phyloP scores from a whole-genome alignment of 2,113 vertebrate species.

The Leucosticte australis region DNA sequence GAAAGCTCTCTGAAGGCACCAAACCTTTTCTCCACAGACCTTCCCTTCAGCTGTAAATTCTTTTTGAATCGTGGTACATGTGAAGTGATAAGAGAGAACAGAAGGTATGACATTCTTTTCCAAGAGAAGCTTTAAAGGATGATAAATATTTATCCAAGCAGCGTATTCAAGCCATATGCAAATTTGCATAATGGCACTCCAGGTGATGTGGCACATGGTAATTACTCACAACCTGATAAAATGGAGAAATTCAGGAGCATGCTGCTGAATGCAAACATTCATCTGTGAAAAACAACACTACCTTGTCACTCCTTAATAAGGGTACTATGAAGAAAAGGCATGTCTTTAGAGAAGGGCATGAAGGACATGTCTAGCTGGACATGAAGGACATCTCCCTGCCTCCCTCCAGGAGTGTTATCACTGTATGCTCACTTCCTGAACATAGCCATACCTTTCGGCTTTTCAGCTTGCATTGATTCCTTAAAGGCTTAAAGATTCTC shows the following conservation, averaged over 20 bases:
- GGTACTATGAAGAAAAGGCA: neutral
- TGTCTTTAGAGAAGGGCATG: neutral
- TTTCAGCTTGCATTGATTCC: neutral
- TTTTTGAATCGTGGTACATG: constrained; percentile 10
- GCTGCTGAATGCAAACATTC: neutral
- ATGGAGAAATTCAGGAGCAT: constrained; percentile 2
- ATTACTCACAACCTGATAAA: constrained; percentile 60
- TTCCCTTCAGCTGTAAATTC: neutral
- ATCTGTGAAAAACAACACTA: neutral
- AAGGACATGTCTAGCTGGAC: neutral
- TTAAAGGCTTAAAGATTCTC: neutral
- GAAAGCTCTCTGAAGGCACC: neutral
- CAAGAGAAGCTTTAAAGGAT: constrained; percentile 60
- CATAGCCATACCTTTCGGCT: neutral
- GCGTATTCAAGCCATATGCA: constrained; percentile 57
- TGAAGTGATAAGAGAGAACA: constrained; percentile 12
- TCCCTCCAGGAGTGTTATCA: neutral
- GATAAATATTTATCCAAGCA: constrained; percentile 77
- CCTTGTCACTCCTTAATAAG: neutral
- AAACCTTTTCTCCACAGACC: neutral
- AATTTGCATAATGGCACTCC: constrained; percentile 72
- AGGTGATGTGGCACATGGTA: constrained; percentile 58
- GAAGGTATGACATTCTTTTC: constrained; percentile 53
- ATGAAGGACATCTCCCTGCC: neutral
- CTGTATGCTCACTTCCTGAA: neutral